These are phyloP conservation scores for Odocoileus hemionus DNA, from an alignment of 2,113 vertebrate genomes.

Conservation along the genomic window DNA sequence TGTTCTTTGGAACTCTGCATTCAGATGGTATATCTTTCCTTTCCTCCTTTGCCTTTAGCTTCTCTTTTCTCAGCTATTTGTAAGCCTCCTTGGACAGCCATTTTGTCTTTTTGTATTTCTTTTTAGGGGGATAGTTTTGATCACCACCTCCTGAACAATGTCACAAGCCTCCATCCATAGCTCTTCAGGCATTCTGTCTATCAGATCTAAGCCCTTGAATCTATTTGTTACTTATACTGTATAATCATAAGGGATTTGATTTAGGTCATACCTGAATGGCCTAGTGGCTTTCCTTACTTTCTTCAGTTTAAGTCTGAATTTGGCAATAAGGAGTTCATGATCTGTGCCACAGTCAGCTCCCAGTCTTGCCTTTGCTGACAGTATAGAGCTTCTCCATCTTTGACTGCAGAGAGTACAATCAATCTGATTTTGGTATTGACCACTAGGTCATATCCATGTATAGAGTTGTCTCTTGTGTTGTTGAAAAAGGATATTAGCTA, in stretches of 20 bases:
- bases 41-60: not conserved
- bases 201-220: not conserved
- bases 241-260: not conserved
- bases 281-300: not conserved
- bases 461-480: accelerated
- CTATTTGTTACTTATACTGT: not conserved
- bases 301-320: not conserved
- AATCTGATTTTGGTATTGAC: not conserved
- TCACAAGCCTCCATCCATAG: not conserved
- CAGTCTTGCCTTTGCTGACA: not conserved
- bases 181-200: not conserved
- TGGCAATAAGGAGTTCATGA: not conserved
- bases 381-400: not conserved
- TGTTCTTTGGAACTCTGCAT: not conserved
- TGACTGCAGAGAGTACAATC: not conserved
- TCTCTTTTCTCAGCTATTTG: not conserved
- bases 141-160: not conserved
- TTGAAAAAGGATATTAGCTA: not conserved
- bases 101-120: not conserved
- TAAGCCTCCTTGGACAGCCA: not conserved
- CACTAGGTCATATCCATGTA: not conserved
- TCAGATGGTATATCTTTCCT: not conserved
- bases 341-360: not conserved
- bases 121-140: not conserved
- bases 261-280: not conserved